Evolutionary conservation across 2,797 vertebrate genomes (phyloP).

Genomic region (Mormyrus hasselquistii): DNA sequence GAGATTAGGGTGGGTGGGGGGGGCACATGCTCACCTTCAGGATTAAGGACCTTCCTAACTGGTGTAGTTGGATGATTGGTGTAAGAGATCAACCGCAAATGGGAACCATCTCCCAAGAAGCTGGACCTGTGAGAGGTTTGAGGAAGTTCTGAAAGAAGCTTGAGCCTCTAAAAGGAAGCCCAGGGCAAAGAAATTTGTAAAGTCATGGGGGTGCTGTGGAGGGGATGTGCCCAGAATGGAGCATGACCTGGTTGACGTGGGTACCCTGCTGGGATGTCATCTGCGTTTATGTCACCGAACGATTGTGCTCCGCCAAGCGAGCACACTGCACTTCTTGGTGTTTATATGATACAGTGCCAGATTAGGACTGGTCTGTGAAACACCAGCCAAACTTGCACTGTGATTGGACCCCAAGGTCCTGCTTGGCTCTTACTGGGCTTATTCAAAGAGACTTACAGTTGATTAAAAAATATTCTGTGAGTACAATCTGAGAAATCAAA

Average conservation of each 20-base stretch:
- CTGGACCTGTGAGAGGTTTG: neutral
- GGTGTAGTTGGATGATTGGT: neutral
- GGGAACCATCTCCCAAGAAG: neutral
- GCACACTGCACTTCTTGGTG: neutral
- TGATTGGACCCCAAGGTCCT: neutral
- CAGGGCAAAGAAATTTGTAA: neutral
- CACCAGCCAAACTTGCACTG: neutral
- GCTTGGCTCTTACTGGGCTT: neutral
- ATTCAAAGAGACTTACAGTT: neutral
- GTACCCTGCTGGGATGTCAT: neutral
- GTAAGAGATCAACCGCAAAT: neutral
- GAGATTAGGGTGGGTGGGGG: slow-evolving; percentile 21
- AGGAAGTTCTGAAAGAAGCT: neutral
- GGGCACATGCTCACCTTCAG: slow-evolving; percentile 38
- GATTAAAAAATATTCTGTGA: neutral
- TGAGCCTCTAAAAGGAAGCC: neutral
- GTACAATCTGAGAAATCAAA: neutral
- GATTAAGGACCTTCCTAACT: slow-evolving; percentile 1
- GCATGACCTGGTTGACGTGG: neutral
- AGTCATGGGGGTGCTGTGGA: neutral
- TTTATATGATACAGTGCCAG: neutral
- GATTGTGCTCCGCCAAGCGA: neutral
- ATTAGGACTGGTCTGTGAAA: neutral
- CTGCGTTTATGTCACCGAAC: neutral
- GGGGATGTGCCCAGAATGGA: neutral